These are phyloP conservation scores for Reinhardtius hippoglossoides DNA, from an alignment of 2,113 vertebrate species.

Conservation along the genomic window DNA sequence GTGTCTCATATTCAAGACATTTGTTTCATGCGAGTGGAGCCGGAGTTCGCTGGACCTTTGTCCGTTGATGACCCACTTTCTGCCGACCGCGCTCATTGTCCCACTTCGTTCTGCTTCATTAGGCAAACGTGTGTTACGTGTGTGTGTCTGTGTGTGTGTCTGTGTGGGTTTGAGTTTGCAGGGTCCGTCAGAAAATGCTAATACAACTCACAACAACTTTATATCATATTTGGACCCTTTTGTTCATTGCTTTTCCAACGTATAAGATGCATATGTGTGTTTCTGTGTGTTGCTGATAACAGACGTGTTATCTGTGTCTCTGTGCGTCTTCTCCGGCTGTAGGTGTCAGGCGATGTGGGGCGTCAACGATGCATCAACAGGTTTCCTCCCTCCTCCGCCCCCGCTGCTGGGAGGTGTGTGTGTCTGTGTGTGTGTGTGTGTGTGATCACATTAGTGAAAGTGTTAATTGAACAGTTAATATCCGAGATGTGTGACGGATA, in stretches of 20 bases:
- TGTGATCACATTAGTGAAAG: slow-evolving; percentile 63
- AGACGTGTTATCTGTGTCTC: neutral
- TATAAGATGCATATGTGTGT: neutral
- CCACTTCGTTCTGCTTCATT: slow-evolving; percentile 56
- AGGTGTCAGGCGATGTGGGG: slow-evolving; percentile 1
- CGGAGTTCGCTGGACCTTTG: slow-evolving; percentile 12
- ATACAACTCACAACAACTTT: neutral
- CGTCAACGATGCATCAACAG: slow-evolving; percentile 41
- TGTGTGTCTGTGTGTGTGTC: neutral
- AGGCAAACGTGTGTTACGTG: slow-evolving; percentile 14
- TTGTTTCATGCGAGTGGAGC: neutral
- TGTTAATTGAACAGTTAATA: slow-evolving; percentile 60
- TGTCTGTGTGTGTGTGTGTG: neutral
- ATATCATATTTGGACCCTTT: no score
- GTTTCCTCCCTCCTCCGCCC: slow-evolving; percentile 5
- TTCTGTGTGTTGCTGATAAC: neutral
- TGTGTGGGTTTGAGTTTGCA: neutral
- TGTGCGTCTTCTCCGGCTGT: slow-evolving; percentile 7
- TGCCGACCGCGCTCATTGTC: slow-evolving; percentile 31
- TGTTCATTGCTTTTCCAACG: no score
- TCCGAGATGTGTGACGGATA: slow-evolving; percentile 34
- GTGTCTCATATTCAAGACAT: neutral
- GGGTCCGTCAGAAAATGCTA: neutral
- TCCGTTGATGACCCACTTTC: slow-evolving; percentile 67
- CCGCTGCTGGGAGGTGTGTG: neutral